Base-by-base conservation (phyloP, 1,140 invertebrate genomes). In the Zophobas morio region DNA sequence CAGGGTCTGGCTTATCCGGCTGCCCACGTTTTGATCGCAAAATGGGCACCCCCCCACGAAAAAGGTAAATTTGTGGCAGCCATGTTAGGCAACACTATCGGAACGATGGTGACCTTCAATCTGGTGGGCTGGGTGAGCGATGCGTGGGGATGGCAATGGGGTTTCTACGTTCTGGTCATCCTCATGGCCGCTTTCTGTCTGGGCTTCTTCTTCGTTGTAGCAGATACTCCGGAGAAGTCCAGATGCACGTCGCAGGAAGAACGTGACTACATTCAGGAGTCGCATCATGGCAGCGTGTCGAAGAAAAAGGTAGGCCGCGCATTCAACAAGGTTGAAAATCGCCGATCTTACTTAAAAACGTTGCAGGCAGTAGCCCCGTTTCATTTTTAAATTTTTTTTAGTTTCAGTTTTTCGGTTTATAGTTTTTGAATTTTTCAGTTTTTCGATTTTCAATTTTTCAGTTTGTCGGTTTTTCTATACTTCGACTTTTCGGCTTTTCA, bases 171-270 rank as follows among this genome's bases (percentile, higher is more conserved):
- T 4, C 34, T 81, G 35, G 70, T 42, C n/a, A 51, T 79, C 32
- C 87, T 93, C 1, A 90, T 90, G 37, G 66, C 92, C 0, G 60
- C 91, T 1, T 94, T 93, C 87, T 72, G 74, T 34, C 2, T 78
- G n/a, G 34, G 72, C 2, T 82, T 78, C 33, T 66, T n/a, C 6
- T 33, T 88, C 49, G 80, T 93, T 34, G 90, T 92, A 1, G 89
- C 90, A 33, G 92, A 94, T 82, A 90, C 91, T 0, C 96, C 96
- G 0, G 89, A 91, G 0, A 79, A 87, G 40, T 95, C 97, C 87
- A 92, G 90, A n/a, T 88, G 90, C 1, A 97, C 98, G 66, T 91
- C 90, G 0, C 88, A 92, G 2, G 88, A 91, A 46, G 96, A 98
- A 86, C 91, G 91, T 60, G 85, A 89, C 4, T 95, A 94, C 79